Percentiles rank a stretch among this genome's conserved stretches.
phyloP scores from a whole-genome alignment of 2,797 vertebrate genomes.

The Scolopax bukidnonensis region DNA sequence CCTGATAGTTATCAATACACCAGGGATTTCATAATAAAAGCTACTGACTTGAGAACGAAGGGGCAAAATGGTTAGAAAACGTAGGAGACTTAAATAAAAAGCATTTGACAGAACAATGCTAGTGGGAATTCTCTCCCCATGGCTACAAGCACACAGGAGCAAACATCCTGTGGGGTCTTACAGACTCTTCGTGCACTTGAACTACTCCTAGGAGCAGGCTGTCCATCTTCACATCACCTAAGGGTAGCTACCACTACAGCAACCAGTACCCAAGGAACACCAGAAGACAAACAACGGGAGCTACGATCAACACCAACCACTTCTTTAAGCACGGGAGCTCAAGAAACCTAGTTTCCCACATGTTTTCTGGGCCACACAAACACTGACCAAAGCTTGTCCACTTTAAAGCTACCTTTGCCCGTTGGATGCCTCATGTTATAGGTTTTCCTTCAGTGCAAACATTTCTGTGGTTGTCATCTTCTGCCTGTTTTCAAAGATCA shows the following conservation, averaged over 20 bases:
- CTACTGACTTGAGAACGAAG: conserved; percentile 35
- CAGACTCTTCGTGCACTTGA: accelerated
- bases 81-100: not conserved
- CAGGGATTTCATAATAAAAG: conserved; percentile 22
- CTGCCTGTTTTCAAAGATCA: not conserved
- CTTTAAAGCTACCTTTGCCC: not conserved
- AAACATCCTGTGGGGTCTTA: not conserved
- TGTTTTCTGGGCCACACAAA: not conserved
- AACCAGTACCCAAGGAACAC: not conserved
- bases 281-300: accelerated
- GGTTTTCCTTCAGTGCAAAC: not conserved
- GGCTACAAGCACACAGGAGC: not conserved
- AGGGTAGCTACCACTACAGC: not conserved
- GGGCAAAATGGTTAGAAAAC: conserved; percentile 7
- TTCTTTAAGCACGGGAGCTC: not conserved
- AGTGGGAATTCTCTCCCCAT: not conserved
- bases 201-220: not conserved
- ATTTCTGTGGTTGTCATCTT: not conserved
- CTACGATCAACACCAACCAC: not conserved
- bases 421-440: accelerated
- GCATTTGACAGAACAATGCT: not conserved
- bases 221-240: not conserved
- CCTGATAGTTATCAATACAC: conserved; percentile 28
- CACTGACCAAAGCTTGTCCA: not conserved
- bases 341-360: not conserved